Evolutionary conservation across 2,113 vertebrate genomes (phyloP).

Genomic region (Malaclemys terrapin): DNA sequence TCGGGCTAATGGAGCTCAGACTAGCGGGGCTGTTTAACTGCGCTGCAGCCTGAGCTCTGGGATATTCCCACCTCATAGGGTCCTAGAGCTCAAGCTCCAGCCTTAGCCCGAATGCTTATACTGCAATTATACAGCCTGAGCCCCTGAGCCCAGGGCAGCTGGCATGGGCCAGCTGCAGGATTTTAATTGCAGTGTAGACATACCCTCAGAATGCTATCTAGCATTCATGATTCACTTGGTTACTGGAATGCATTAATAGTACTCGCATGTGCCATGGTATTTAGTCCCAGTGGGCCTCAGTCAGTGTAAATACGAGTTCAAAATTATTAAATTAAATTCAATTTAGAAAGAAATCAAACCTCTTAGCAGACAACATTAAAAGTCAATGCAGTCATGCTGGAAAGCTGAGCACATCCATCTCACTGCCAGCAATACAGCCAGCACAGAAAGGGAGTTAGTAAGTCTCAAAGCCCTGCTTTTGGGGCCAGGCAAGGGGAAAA

Average conservation of each 20-base stretch:
- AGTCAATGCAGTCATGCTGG: neutral
- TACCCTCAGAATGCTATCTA: neutral
- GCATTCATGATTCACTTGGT: neutral
- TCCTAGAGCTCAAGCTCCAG: neutral
- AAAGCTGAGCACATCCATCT: neutral
- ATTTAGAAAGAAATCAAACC: neutral
- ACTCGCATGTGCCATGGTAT: neutral
- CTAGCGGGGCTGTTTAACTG: neutral
- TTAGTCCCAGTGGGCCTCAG: neutral
- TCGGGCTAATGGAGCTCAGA: neutral
- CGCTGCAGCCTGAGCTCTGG: neutral
- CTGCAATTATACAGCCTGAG: neutral
- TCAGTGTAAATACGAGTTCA: neutral
- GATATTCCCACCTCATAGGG: neutral
- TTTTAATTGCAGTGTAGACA: neutral
- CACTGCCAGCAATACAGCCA: neutral
- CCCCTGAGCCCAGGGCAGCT: neutral
- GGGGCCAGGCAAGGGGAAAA: neutral
- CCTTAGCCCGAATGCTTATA: neutral
- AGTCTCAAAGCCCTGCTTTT: neutral
- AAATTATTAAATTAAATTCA: neutral
- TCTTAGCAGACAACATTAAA: neutral
- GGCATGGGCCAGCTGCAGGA: neutral
- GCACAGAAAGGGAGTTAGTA: neutral
- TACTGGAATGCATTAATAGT: conserved; percentile 19